Base-by-base conservation (phyloP, 1,140 invertebrate species). In the Agrilus planipennis region DNA sequence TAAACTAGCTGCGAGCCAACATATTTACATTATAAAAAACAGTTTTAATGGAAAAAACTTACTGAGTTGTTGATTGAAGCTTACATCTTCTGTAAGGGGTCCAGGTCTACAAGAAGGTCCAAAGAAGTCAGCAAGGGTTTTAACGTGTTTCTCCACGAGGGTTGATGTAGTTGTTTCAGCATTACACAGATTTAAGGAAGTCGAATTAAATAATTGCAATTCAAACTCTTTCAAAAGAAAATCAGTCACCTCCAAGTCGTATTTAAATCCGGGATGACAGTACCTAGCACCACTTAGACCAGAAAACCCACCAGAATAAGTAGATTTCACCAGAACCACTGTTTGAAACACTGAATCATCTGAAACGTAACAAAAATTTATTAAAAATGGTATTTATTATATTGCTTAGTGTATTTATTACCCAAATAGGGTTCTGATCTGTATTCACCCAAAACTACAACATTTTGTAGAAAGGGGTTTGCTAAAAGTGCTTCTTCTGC, bases 41-140 rank as follows among this genome's bases (percentile, higher is more conserved):
- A 28, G 19, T 11, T 19, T 38, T 28, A 10, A 32, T 36, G 41
- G 34, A 29, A 40, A 42, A 21, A 31, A 64, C 71, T 72, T 62
- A 81, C 79, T 80, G 1, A 80, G 58, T 41, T 57, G 46, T 37
- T 56, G 47, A 51, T 80, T 71, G 0, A 71, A 52, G 2, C 57
- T 47, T 0, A 46, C 39, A 45, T 78, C 71, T 1, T 62, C 39
- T 2, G 70, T 69, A 79, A 78, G 82, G 1, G 61, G 56, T 25
- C 80, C 79, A n/a, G 78, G 78, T 34, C 75, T 59, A 58, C 80
- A 83, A 34, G 70, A 72, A 4, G 55, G 63, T 2, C 63, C 61
- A 62, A 80, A 81, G 62, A 75, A 77, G 4, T 55, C 41, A 28
- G 52, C 61, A 2, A 79, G 49, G 23, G 67, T 65, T 18, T 60